Evolutionary conservation across 2,797 vertebrate genomes (phyloP).

Genomic region (Sebastes cheni): DNA sequence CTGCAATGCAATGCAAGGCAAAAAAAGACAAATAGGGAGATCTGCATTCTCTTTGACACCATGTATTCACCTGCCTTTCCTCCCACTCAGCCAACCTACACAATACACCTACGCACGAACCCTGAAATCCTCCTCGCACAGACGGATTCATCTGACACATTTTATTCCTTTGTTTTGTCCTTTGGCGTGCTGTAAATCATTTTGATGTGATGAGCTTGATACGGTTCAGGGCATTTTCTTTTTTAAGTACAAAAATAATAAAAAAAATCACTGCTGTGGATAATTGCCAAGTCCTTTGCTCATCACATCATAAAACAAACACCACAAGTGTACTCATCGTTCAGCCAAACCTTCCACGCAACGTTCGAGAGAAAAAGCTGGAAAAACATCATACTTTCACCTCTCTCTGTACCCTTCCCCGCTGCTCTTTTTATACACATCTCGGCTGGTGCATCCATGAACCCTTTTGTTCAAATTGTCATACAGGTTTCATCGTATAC

Average conservation of each 20-base stretch:
- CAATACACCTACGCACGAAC: constrained; percentile 70
- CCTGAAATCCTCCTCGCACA: constrained; percentile 59
- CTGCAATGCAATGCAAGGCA: constrained; percentile 34
- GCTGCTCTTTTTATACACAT: constrained; percentile 41
- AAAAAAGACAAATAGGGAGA: constrained; percentile 59
- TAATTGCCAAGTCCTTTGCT: constrained; percentile 44
- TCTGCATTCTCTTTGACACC: constrained; percentile 66
- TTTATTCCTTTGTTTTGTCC: constrained; percentile 57
- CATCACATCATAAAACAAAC: constrained; percentile 40
- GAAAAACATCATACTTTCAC: constrained; percentile 54
- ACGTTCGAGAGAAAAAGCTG: constrained; percentile 44
- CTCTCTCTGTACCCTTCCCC: constrained; percentile 18
- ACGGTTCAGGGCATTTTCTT: constrained; percentile 35
- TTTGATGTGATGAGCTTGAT: constrained; percentile 43
- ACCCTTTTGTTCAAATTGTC: constrained; percentile 51
- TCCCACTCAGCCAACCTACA: constrained; percentile 78
- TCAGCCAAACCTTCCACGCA: constrained; percentile 45
- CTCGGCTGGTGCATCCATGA: constrained; percentile 39
- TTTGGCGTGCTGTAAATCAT: constrained; percentile 33
- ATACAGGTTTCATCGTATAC: constrained; percentile 37
- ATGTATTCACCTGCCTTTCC: constrained; percentile 74
- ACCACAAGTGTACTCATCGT: constrained; percentile 56
- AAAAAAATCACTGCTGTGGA: constrained; percentile 3
- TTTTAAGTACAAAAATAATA: background rate
- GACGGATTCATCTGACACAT: constrained; percentile 67